phyloP scores from a whole-genome alignment of 2,888 invertebrate species.

The Megamerina dolium region DNA sequence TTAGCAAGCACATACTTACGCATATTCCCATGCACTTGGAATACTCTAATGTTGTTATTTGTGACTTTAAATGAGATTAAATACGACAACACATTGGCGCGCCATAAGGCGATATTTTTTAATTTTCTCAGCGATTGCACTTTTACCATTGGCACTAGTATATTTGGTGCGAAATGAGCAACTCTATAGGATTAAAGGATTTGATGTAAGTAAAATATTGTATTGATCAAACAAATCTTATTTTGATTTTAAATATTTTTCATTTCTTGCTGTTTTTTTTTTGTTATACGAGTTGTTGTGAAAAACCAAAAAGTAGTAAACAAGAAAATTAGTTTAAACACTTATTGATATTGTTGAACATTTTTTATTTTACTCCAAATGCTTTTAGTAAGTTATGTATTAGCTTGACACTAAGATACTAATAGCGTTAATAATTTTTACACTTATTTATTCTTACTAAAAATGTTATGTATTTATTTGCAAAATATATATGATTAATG shows the following conservation, averaged over 20 bases:
- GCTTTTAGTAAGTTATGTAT: no score
- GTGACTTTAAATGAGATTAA: slow-evolving; percentile 45
- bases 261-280: not conserved
- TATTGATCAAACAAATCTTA: not conserved
- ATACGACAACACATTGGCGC: slow-evolving; percentile 48
- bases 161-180: slow-evolving; percentile 49
- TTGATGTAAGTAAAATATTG: slow-evolving; percentile 42
- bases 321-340: no score
- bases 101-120: slow-evolving; percentile 49
- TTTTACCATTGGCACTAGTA: slow-evolving; percentile 46
- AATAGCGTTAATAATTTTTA: no score
- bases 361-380: no score
- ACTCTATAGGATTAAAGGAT: slow-evolving; percentile 48
- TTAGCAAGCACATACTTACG: not conserved
- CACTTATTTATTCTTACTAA: no score
- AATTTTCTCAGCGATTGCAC: slow-evolving; percentile 47
- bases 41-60: not conserved
- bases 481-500: no score
- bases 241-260: not conserved
- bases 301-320: no score
- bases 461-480: no score
- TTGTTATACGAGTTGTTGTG: no score
- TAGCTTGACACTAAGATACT: no score
- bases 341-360: no score
- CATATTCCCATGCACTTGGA: not conserved